Evolutionary conservation across 2,113 vertebrate genomes (phyloP), one percentile per base, ranked within the genome.

Genomic region (Sander lucioperca): DNA sequence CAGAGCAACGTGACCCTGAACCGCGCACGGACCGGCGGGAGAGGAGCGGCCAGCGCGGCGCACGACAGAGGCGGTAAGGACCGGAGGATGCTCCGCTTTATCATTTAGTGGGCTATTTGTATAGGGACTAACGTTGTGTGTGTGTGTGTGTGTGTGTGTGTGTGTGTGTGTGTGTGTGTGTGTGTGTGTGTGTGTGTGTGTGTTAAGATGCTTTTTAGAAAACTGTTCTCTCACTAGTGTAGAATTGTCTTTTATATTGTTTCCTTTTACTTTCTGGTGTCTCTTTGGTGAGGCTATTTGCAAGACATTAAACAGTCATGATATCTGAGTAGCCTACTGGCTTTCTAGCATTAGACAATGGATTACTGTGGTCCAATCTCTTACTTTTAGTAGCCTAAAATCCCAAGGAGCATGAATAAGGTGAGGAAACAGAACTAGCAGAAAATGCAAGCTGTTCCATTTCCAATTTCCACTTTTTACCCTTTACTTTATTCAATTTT

Each of bases 21-120:
- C 80, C 96, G 97, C 77, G 97, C 98, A 36, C 93, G 97, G 58
- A 96, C 95, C 14, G 98, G 97, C 77, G 97, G 97, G 85, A 95
- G 97, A 86, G 96, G 95, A 77, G 94, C 93, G 77, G 88, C 81
- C 74, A 59, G 89, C 89, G 6, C 90, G 4, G 94, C 92, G 81
- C 88, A 94, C 27, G 96, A 97, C 67, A 94, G 96, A 70, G 94
- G 87, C 91, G 96, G 97, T 99, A 96, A 97, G 63, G 48, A 19
- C 13, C 14, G 53, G 45, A 27, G 76, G 88, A 73, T 43, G 68
- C 67, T 54, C 64, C 48, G 25, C 25, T 68, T 68, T 51, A 13
- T 68, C 18, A 27, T 13, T 21, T 14, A 57, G 16, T 7, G 50
- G 66, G 65, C 9, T 21, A 2, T 2, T 13, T 36, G 10, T 30